Evolutionary conservation across 2,797 vertebrate species (phyloP), one percentile per base, ranked within the genome.

Genomic region (Arnoldichthys spilopterus): DNA sequence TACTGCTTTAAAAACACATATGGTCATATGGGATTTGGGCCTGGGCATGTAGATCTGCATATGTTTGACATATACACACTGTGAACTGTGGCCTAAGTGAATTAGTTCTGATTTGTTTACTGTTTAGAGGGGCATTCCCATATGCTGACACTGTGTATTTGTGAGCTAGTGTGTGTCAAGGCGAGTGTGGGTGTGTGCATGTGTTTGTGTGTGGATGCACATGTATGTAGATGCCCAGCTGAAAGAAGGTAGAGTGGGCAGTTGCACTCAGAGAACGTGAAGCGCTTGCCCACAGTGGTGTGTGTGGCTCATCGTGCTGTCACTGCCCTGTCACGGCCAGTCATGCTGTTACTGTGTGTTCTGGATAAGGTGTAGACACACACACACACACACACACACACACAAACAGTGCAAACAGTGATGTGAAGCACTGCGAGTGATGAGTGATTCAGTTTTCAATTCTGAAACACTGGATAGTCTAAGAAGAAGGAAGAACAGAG

Each of bases 371-470:
- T 53, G 47, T 30, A 51, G 26, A 32, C 68, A 56, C 69, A 53
- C 69, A 72, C 49, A 34, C 69, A 54, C 69, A 51, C 69, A 51
- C 49, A 51, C 69, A 51, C 51, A 53, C 69, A 54, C 51, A 54
- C 51, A 54, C 68, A 71, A 28, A 54, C 47, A 34, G n/a, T n/a
- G n/a, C n/a, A n/a, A 26, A 59, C 56, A 26, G 56, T 26, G 24
- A 24, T 34, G 40, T 51, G 34, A 30, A 1, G 16, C 16, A 32
- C 2, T 32, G n/a, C n/a, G n/a, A n/a, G n/a, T n/a, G n/a, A 15
- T 34, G 24, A 20, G 37, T 75, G 22, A 18, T 34, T 59, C 8
- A 37, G 30, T 59, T 32, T 59, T 47, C 9, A 22, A 1, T 30
- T 24, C 20, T 18, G 30, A 58, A 18, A 28, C 0, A 66, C 12